Evolutionary conservation across 2,888 invertebrate species (phyloP).

Genomic region (Cantharis nigra): DNA sequence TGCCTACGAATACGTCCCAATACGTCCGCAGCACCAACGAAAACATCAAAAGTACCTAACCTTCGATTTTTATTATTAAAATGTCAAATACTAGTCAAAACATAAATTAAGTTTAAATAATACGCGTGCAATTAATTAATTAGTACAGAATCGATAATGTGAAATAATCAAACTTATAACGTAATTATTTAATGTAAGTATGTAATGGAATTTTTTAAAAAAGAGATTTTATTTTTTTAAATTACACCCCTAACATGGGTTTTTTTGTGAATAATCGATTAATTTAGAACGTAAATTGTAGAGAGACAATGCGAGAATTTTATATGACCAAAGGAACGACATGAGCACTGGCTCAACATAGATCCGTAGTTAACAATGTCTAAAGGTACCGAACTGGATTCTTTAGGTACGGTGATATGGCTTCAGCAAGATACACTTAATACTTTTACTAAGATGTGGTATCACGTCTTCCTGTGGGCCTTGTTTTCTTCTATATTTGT

Average conservation of each 20-base stretch:
- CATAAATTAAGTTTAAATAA: conserved; percentile 17
- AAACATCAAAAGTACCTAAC: conserved; percentile 6
- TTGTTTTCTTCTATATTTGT: conserved; percentile 92
- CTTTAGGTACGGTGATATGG: conserved; percentile 50
- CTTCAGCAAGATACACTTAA: conserved; percentile 59
- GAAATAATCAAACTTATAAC: conserved; percentile 19
- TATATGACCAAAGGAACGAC: conserved; percentile 5
- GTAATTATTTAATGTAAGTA: conserved; percentile 2
- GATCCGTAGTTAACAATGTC: conserved; percentile 36
- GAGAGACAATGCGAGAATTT: conserved; percentile 10
- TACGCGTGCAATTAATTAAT: conserved; percentile 12
- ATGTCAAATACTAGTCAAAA: conserved; percentile 26
- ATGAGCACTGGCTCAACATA: conserved; percentile 35
- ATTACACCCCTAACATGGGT: not conserved
- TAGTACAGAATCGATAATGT: conserved; percentile 7
- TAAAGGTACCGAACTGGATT: conserved; percentile 47
- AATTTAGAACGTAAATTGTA: not conserved
- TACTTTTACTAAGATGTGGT: conserved; percentile 93
- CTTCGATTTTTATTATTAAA: conserved; percentile 15
- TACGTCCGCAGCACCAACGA: not conserved
- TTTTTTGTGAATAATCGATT: not conserved
- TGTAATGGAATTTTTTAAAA: not conserved
- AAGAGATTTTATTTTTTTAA: not conserved
- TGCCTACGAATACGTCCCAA: not conserved
- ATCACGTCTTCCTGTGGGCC: conserved; percentile 94